These are phyloP conservation scores for Grapholita molesta DNA, from an alignment of 1,140 invertebrate genomes.

Conservation along the genomic window DNA sequence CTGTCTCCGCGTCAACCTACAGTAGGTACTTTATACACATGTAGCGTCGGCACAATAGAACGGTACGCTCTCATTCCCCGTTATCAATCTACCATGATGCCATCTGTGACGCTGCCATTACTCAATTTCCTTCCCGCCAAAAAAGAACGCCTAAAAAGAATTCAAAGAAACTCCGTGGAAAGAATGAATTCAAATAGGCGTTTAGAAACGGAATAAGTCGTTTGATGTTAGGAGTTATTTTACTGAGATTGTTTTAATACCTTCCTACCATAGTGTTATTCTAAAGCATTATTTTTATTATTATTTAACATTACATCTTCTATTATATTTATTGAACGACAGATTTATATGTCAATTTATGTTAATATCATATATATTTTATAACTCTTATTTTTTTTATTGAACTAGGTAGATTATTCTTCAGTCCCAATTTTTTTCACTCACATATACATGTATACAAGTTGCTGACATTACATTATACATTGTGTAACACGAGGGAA, in stretches of 20 bases:
- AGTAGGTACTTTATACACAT: conserved; percentile 28
- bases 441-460: too few species aligned
- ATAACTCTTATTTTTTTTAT: too few species aligned
- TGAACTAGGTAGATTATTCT: too few species aligned
- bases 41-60: conserved; percentile 54
- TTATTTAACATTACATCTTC: too few species aligned
- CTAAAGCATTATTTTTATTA: too few species aligned
- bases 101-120: conserved; percentile 75
- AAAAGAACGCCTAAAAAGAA: conserved; percentile 62
- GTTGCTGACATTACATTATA: too few species aligned
- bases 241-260: neutral
- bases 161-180: conserved; percentile 40
- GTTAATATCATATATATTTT: too few species aligned
- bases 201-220: conserved; percentile 35
- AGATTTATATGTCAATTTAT: too few species aligned
- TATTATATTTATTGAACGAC: too few species aligned
- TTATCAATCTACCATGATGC: conserved; percentile 76
- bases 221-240: conserved; percentile 20
- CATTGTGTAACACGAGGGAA: too few species aligned
- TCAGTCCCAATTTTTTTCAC: too few species aligned
- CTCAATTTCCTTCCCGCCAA: conserved; percentile 74
- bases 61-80: conserved; percentile 62
- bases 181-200: conserved; percentile 41
- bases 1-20: conserved; percentile 15
- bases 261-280: too few species aligned